phyloP scores from a whole-genome alignment of 2,797 vertebrate genomes.

The Rhinophrynus dorsalis region DNA sequence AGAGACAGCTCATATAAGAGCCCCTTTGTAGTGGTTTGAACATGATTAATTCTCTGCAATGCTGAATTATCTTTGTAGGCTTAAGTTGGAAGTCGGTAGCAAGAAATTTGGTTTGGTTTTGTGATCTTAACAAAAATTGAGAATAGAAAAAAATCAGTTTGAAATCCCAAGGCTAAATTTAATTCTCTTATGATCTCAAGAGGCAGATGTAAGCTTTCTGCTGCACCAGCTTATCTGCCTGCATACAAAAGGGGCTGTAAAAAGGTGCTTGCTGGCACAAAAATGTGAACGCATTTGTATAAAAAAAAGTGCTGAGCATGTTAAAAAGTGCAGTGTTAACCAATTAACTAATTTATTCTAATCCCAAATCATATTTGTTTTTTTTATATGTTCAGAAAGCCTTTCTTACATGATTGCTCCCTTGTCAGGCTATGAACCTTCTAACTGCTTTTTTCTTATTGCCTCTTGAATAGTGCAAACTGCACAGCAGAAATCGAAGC shows the following conservation, averaged over 20 bases:
- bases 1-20: background rate
- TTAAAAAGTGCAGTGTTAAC: background rate
- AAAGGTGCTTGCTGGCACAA: conserved; percentile 35
- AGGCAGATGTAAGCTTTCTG: conserved; percentile 42
- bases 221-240: conserved; percentile 41
- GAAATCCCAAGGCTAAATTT: conserved; percentile 35
- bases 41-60: conserved; percentile 33
- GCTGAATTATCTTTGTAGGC: background rate
- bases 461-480: background rate
- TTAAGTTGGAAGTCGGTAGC: background rate
- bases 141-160: background rate
- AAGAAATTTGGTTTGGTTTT: background rate
- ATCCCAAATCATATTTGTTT: conserved; percentile 27
- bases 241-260: conserved; percentile 24
- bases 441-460: background rate
- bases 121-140: conserved; percentile 21
- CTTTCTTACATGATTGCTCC: conserved; percentile 16
- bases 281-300: background rate
- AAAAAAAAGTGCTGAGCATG: conserved; percentile 26
- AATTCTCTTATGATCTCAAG: conserved; percentile 36
- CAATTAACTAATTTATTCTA: conserved; percentile 31
- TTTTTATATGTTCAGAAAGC: conserved; percentile 4
- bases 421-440: conserved; percentile 1
- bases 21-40: conserved; percentile 21
- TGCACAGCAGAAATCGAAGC: too few species aligned